Conservation (phyloP, 2,113 vertebrate genomes). For the Dasyurus viverrinus region DNA sequence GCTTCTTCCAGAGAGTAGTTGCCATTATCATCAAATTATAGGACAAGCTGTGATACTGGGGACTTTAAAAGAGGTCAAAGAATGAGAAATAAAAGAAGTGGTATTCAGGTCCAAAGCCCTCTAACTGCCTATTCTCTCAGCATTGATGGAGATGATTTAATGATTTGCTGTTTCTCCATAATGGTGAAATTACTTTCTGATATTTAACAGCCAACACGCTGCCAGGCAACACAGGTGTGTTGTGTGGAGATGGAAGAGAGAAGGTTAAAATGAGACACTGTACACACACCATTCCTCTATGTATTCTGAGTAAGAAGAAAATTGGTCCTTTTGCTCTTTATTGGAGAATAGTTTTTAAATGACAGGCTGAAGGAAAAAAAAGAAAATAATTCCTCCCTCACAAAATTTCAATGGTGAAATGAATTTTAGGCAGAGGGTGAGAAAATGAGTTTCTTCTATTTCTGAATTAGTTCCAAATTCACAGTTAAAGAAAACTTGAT, state of each 20-base stretch:
- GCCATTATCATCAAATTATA: neutral
- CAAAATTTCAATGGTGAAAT: neutral
- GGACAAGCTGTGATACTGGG: neutral
- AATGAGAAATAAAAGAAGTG: slow-evolving; percentile 15
- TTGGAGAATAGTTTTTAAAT: slow-evolving; percentile 56
- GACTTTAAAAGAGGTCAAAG: slow-evolving; percentile 18
- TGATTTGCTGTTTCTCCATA: slow-evolving; percentile 44
- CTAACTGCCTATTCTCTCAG: slow-evolving; percentile 14
- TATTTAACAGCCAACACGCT: slow-evolving; percentile 30
- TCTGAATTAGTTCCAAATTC: slow-evolving; percentile 25
- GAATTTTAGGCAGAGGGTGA: slow-evolving; percentile 15
- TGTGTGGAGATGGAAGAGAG: neutral
- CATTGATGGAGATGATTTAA: slow-evolving; percentile 42
- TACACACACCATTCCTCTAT: slow-evolving; percentile 53
- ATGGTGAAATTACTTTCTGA: slow-evolving; percentile 41
- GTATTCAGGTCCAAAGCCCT: slow-evolving; percentile 12
- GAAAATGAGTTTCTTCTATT: slow-evolving; percentile 34
- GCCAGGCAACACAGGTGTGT: slow-evolving; percentile 53
- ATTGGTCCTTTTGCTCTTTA: slow-evolving; percentile 56
- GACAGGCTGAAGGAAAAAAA: slow-evolving; percentile 44
- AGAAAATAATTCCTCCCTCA: slow-evolving; percentile 52
- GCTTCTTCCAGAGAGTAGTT: neutral
- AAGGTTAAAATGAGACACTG: neutral
- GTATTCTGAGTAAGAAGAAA: slow-evolving; percentile 68
- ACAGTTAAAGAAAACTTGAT: neutral